phyloP scores from a whole-genome alignment of 2,888 invertebrate genomes.

The Nemoura dubitans region DNA sequence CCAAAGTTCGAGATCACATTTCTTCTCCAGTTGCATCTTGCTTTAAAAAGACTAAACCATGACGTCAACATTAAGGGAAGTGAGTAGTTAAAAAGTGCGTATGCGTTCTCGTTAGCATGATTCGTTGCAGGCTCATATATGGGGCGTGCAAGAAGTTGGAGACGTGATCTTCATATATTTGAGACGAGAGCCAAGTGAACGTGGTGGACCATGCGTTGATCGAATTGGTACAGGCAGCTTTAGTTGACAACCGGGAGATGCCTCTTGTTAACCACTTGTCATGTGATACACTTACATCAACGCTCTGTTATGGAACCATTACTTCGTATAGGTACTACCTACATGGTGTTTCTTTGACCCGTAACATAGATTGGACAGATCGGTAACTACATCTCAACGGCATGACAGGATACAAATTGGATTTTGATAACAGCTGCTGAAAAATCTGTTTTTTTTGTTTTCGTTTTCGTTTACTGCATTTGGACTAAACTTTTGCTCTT shows the following conservation, averaged over 20 bases:
- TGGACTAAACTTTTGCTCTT: too few species aligned
- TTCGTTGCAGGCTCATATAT: neutral
- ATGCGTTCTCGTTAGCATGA: slow-evolving; percentile 25
- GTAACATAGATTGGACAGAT: too few species aligned
- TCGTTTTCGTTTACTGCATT: too few species aligned
- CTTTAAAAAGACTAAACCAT: neutral
- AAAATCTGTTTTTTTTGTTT: neutral
- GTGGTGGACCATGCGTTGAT: neutral
- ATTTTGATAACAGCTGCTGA: too few species aligned
- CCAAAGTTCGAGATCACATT: neutral
- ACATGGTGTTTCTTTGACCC: too few species aligned
- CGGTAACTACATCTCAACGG: too few species aligned
- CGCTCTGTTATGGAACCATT: neutral
- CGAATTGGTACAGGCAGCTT: slow-evolving; percentile 17
- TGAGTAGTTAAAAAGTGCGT: slow-evolving; percentile 31
- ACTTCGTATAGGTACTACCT: too few species aligned
- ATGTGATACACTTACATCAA: neutral
- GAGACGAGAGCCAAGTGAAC: slow-evolving; percentile 8
- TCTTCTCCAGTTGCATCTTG: neutral
- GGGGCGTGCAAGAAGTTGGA: neutral
- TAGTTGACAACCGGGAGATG: neutral
- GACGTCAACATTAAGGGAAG: slow-evolving; percentile 37
- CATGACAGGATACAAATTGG: too few species aligned
- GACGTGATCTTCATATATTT: slow-evolving; percentile 36
- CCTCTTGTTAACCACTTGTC: slow-evolving; percentile 2